A percentile compares a stretch with the other conserved stretches of the same genome.
Evolutionary conservation across 2,888 invertebrate genomes (phyloP).

Genomic region (Tiliacea aurago): DNA sequence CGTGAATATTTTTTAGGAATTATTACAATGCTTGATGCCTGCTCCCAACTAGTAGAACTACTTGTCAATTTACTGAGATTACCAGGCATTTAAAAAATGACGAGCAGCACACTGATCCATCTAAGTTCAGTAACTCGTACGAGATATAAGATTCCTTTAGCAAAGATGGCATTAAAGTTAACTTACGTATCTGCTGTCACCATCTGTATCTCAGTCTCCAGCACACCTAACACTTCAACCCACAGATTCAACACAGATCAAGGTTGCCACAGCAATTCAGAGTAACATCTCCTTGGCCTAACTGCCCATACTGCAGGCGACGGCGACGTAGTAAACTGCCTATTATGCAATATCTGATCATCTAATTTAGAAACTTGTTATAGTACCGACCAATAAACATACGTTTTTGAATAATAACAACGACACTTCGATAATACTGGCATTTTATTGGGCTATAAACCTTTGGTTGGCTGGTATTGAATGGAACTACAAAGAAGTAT

Average conservation of each 20-base stretch:
- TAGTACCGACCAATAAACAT: conserved; percentile 30
- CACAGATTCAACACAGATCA: conserved; percentile 42
- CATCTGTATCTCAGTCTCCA: neutral
- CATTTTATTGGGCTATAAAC: conserved; percentile 36
- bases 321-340: conserved; percentile 22
- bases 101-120: neutral
- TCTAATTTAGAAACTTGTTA: conserved; percentile 54
- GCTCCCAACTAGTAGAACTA: no score
- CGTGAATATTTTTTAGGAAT: no score
- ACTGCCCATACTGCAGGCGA: conserved; percentile 20
- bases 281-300: conserved; percentile 55
- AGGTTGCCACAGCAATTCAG: conserved; percentile 40
- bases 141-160: neutral
- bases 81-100: neutral
- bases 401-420: conserved; percentile 39
- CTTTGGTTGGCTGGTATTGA: neutral
- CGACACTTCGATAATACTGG: conserved; percentile 13
- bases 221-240: conserved; percentile 39
- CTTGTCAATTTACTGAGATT: neutral
- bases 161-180: neutral
- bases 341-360: conserved; percentile 54
- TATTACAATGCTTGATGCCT: no score
- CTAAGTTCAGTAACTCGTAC: neutral
- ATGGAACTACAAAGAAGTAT: conserved; percentile 19
- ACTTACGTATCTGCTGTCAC: neutral